Evolutionary conservation across 2,113 vertebrate species (phyloP), one percentile per base, ranked within the genome.

Genomic region (Equus przewalskii): DNA sequence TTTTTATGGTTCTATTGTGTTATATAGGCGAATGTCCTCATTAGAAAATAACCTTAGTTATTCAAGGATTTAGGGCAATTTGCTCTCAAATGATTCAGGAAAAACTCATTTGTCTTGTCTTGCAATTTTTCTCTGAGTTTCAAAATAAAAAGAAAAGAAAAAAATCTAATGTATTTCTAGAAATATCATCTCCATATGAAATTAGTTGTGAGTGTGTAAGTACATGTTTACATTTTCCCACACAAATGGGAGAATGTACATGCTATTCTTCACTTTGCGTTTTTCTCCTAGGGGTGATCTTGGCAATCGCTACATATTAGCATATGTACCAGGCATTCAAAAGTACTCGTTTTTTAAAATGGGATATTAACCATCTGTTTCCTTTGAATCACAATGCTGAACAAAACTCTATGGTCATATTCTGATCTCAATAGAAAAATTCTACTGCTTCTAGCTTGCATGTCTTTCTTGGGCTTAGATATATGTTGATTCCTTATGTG

Each of bases 331-430:
- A 96, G 44, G 44, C 90, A 82, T 93, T 97, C 94, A 87, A 75
- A 96, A 89, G n/a, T 69, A 70, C 69, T 97, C 69, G n/a, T 83
- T 72, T 83, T 93, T 96, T 91, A 11, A 16, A 95, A 96, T 89
- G 94, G 56, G 36, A 95, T 95, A 89, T 97, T 95, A 92, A 86
- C 92, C 67, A 91, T 94, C 94, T 97, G 87, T 93, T 95, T 95
- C 76, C 91, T 87, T 76, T 95, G 72, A 89, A 92, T 94, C 82
- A 96, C 51, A 78, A 86, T 92, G 96, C 72, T 79, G 33, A 96
- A 90, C 75, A 89, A 94, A 91, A 87, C 46, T 93, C 62, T 72
- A 24, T 76, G 64, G 58, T 85, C 58, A 89, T 93, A 89, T 80
- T 97, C 69, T 96, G 78, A 95, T 92, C 72, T 96, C 56, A 65